These are phyloP conservation scores for Echinarachnius parma DNA, from an alignment of 53 echinoderm and acorn worm species.

Conservation along the genomic window DNA sequence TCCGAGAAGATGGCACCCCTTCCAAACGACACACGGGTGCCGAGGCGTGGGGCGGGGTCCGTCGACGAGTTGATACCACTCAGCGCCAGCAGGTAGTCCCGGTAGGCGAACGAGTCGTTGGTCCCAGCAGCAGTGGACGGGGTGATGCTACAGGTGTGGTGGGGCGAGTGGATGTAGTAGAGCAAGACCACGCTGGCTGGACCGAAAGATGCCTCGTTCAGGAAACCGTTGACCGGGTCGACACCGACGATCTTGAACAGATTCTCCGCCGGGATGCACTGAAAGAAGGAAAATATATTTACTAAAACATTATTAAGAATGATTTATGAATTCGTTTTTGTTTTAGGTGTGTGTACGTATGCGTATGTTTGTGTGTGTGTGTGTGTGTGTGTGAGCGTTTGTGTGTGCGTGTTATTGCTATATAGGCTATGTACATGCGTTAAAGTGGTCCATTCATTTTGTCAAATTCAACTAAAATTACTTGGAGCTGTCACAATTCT, in stretches of 20 bases:
- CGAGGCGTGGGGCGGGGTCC: neutral
- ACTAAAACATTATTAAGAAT: too few relatives aligned
- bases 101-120: constrained; percentile 35
- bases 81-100: constrained; percentile 26
- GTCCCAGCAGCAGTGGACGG: constrained; percentile 28
- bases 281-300: too few relatives aligned
- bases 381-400: too few relatives aligned
- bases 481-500: too few relatives aligned
- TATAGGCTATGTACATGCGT: too few relatives aligned
- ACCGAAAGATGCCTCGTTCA: constrained; percentile 30
- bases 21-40: constrained; percentile 9
- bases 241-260: constrained; percentile 25
- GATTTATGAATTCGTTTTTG: too few relatives aligned
- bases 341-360: too few relatives aligned
- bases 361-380: too few relatives aligned
- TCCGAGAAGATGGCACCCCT: constrained; percentile 19
- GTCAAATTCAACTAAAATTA: too few relatives aligned
- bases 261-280: constrained; percentile 37
- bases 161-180: constrained; percentile 40
- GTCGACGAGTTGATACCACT: constrained; percentile 27
- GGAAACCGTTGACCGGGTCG: neutral
- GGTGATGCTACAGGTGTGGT: constrained; percentile 17
- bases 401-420: too few relatives aligned
- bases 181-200: constrained; percentile 29
- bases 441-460: too few relatives aligned